Conservation (phyloP, 2,888 invertebrate species). For the Cataglyphis livida region DNA sequence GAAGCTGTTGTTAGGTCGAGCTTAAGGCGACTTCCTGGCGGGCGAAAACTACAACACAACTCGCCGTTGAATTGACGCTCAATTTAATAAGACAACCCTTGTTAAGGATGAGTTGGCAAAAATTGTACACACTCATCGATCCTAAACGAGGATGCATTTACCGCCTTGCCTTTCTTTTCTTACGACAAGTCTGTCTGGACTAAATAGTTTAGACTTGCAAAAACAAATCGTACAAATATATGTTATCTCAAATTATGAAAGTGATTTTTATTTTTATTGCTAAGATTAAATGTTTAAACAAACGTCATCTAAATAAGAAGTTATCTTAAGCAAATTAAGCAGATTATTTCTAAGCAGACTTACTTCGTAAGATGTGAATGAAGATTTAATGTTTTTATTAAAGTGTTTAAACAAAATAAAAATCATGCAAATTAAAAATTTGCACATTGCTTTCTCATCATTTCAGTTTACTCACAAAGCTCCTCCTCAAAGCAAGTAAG, state of each 20-base stretch:
- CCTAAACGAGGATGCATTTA: background rate
- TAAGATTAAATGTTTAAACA: background rate
- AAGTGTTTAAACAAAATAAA: background rate
- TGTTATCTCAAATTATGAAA: background rate
- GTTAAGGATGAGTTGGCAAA: slow-evolving; percentile 29
- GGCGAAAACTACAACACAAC: slow-evolving; percentile 12
- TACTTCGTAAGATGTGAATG: background rate
- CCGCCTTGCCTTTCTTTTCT: background rate
- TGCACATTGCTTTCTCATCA: too few relatives aligned
- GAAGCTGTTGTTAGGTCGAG: slow-evolving; percentile 73
- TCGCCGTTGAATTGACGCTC: background rate
- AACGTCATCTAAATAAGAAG: background rate
- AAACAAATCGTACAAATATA: background rate
- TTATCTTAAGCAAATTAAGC: background rate
- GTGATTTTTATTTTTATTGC: background rate
- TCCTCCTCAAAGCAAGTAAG: too few relatives aligned
- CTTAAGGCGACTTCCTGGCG: slow-evolving; percentile 65
- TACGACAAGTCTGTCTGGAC: background rate
- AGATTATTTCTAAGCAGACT: background rate
- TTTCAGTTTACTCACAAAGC: too few relatives aligned
- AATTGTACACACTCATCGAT: slow-evolving; percentile 3
- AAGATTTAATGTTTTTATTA: background rate
- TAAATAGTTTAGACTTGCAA: slow-evolving; percentile 1
- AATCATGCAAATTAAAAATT: too few relatives aligned
- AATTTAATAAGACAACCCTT: background rate